Evolutionary conservation across 2,113 vertebrate species (phyloP).

Genomic region (Limnothrissa miodon): DNA sequence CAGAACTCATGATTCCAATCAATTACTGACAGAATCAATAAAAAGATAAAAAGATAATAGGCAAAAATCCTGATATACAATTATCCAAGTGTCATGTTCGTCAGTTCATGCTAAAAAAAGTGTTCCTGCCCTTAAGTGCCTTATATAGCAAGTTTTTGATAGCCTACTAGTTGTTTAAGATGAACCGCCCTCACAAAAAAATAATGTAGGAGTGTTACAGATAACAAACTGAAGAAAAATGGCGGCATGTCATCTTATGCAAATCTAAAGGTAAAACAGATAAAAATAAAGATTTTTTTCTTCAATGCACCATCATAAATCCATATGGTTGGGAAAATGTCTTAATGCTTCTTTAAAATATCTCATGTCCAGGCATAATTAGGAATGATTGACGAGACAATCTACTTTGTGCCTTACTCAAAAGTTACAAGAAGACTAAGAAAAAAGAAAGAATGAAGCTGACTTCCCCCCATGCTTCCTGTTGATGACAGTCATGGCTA

Average conservation of each 20-base stretch:
- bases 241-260: conserved; percentile 6
- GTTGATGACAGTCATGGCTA: conserved; percentile 52
- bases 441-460: conserved; percentile 50
- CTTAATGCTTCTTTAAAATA: not conserved
- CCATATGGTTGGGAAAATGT: not conserved
- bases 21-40: not conserved
- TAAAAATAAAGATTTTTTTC: not conserved
- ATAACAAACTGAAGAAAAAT: not conserved
- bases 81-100: not conserved
- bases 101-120: not conserved
- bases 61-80: not conserved
- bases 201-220: not conserved
- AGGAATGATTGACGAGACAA: not conserved
- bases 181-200: not conserved
- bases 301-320: not conserved
- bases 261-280: not conserved
- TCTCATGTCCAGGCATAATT: not conserved
- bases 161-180: not conserved
- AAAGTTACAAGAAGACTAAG: conserved; percentile 38
- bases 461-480: conserved; percentile 67
- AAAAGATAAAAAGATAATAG: too few relatives aligned
- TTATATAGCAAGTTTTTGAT: not conserved
- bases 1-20: conserved; percentile 75
- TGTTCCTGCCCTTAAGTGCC: not conserved
- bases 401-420: not conserved